Evolutionary conservation across 2,797 vertebrate genomes (phyloP), one percentile per base, ranked within the genome.

Genomic region (Sparidentex hasta): DNA sequence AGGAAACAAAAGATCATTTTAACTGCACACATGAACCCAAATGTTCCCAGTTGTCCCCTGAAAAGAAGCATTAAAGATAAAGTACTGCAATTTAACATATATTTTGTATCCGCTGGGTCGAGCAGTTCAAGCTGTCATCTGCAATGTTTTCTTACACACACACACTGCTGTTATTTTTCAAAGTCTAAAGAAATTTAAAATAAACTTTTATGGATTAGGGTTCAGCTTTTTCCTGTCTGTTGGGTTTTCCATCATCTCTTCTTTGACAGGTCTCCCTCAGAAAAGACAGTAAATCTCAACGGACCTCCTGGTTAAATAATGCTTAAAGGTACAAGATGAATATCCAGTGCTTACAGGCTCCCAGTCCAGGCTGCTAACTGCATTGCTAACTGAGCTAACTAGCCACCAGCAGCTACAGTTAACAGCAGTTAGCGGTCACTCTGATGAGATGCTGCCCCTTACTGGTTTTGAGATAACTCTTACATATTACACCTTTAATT

Each of bases 21-120:
- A 20, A 54, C 5, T 16, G 14, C n/a, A 67, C 5, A 4, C 64
- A 56, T 23, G 20, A 58, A 70, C 23, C n/a, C 17, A 63, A 44
- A 56, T 14, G 21, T 46, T 38, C 29, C 20, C 23, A 8, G 64
- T 64, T 47, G 56, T 25, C 29, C 12, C 23, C 0, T 38, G 9
- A 13, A 23, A 57, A 47, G 55, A 5, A 66, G 29, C 43, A 63
- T 66, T 33, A 52, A 61, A 51, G 7, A 67, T 71, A 1, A 55
- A 50, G 29, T 17, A 46, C 33, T 9, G 33, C 7, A 38, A 8
- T 48, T 55, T 67, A 51, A 25, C 8, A 13, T 48, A 55, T 14
- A 27, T 63, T 33, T 44, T 33, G 2, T 17, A 29, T 56, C 25
- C 2, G 17, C 18, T 44, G 29, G 23, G 12, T 27, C 7, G 7